A percentile compares a stretch with the other conserved stretches of the same genome.
phyloP scores from a whole-genome alignment of 2,888 invertebrate genomes.

The Pyrochroa serraticornis region DNA sequence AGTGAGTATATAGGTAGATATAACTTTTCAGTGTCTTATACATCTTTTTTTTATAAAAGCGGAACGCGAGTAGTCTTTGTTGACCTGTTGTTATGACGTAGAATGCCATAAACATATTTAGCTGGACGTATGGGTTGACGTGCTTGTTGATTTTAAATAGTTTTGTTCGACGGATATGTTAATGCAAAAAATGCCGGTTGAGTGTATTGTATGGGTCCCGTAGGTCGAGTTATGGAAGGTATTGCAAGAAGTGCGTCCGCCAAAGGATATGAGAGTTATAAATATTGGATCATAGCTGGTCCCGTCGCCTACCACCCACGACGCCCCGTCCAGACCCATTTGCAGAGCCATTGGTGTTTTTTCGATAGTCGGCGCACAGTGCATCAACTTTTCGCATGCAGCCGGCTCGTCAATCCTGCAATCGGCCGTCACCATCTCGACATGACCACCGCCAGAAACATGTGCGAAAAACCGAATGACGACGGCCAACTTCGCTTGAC shows the following conservation, averaged over 20 bases:
- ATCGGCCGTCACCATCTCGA: constrained; percentile 56
- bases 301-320: constrained; percentile 51
- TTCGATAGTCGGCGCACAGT: constrained; percentile 34
- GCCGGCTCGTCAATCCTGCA: constrained; percentile 53
- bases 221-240: constrained; percentile 17
- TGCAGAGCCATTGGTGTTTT: constrained; percentile 26
- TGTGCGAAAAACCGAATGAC: constrained; percentile 50
- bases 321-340: constrained; percentile 38
- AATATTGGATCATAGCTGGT: constrained; percentile 53
- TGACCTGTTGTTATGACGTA: no score
- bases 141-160: background rate
- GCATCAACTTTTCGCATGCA: constrained; percentile 47
- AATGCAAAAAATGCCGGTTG: constrained; percentile 43
- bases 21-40: no score
- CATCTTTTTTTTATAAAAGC: no score
- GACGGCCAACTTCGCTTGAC: constrained; percentile 39
- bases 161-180: background rate
- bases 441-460: constrained; percentile 53
- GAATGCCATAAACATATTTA: no score
- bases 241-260: constrained; percentile 32
- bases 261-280: constrained; percentile 53
- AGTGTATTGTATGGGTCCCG: constrained; percentile 29
- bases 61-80: no score
- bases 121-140: no score
- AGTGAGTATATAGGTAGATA: no score